A percentile compares a stretch with the other conserved stretches of the same genome.
Conservation (phyloP, 2,888 invertebrate genomes). For the Eristalinus aeneus region DNA sequence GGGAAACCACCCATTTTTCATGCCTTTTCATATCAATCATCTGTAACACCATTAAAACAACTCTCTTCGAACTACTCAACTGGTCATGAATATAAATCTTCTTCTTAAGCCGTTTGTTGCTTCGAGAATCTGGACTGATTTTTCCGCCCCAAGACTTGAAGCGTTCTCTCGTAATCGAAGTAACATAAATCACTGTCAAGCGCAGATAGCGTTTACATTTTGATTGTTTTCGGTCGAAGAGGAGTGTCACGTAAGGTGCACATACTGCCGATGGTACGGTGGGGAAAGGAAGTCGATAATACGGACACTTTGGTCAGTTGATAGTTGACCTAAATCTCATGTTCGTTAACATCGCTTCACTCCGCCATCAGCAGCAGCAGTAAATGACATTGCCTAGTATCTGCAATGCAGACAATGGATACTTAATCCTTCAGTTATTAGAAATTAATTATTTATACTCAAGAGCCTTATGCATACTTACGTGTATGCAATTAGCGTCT, state of each 20-base stretch:
- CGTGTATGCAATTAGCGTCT: background rate
- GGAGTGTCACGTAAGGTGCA: constrained; percentile 36
- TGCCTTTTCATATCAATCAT: constrained; percentile 61
- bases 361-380: constrained; percentile 19
- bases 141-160: constrained; percentile 55
- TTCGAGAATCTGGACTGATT: constrained; percentile 68
- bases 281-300: constrained; percentile 35
- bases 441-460: constrained; percentile 54
- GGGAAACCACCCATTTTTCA: constrained; percentile 28
- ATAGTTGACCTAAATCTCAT: constrained; percentile 53
- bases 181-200: constrained; percentile 69
- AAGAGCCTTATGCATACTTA: background rate
- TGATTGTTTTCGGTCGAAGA: constrained; percentile 58
- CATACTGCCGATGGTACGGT: constrained; percentile 23
- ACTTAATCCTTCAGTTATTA: constrained; percentile 50
- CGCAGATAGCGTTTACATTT: constrained; percentile 68
- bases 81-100: constrained; percentile 71
- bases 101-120: constrained; percentile 69
- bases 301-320: constrained; percentile 56
- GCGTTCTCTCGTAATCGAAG: constrained; percentile 66
- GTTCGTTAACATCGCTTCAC: constrained; percentile 7
- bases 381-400: constrained; percentile 23
- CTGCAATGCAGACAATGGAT: constrained; percentile 46
- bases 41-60: constrained; percentile 68
- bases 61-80: constrained; percentile 68